Conservation (phyloP, 2,888 invertebrate species). For the Calameuta idolon region DNA sequence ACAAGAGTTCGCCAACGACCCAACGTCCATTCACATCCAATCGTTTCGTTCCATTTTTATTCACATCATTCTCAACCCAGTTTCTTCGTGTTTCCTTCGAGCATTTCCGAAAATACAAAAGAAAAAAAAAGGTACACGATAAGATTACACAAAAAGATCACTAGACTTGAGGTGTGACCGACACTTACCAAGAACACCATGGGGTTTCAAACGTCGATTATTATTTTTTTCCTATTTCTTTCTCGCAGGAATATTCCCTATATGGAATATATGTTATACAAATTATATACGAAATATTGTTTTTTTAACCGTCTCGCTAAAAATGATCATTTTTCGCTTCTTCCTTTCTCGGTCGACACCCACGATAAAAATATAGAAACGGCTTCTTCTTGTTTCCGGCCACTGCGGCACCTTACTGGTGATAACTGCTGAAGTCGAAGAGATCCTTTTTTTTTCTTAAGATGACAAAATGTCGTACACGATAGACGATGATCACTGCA, state of each 20-base stretch:
- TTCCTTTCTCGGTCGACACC: too few species aligned
- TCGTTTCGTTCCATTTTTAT: not conserved
- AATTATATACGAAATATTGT: not conserved
- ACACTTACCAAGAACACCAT: slow-evolving; percentile 10
- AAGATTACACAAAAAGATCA: slow-evolving; percentile 13
- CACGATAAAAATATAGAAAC: not conserved
- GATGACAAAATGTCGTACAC: not conserved
- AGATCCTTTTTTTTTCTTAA: not conserved
- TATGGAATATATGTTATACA: slow-evolving; percentile 16
- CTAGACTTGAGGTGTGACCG: slow-evolving; percentile 17
- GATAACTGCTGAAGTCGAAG: not conserved
- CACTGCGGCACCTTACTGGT: not conserved
- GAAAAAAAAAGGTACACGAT: not conserved
- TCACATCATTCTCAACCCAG: not conserved
- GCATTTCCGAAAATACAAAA: not conserved
- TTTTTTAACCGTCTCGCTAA: not conserved
- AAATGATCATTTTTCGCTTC: not conserved
- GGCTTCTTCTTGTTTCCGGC: not conserved
- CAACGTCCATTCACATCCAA: not conserved
- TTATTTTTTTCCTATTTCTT: slow-evolving; percentile 3
- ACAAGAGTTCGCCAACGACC: not conserved
- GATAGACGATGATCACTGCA: slow-evolving; percentile 46
- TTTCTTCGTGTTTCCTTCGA: not conserved
- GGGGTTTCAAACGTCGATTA: not conserved
- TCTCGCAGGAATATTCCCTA: slow-evolving; percentile 18